Percentiles rank a stretch among this genome's conserved stretches.
These are phyloP conservation scores for Tringa solitaria DNA, from an alignment of 2,113 vertebrate genomes.

Conservation along the genomic window DNA sequence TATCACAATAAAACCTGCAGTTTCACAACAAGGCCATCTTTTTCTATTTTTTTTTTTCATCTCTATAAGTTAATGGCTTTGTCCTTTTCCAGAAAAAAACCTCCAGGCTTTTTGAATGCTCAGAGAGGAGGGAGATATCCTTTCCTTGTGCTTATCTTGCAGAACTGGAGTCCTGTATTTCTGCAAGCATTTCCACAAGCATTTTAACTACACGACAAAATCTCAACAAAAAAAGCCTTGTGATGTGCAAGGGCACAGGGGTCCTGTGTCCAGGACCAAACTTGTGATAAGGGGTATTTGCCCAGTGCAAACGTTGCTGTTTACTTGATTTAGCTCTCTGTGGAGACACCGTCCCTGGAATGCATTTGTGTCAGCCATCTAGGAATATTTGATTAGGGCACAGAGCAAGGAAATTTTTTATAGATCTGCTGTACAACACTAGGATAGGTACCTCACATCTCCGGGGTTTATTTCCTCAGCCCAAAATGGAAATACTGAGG, in stretches of 20 bases:
- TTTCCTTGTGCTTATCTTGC: not conserved
- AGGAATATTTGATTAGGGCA: not conserved
- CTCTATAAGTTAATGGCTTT: not conserved
- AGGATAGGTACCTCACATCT: not conserved
- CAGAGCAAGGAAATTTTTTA: not conserved
- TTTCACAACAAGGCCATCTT: not conserved
- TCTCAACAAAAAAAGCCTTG: not conserved
- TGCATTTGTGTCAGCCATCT: not conserved
- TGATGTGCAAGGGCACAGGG: not conserved
- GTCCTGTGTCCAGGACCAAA: not conserved
- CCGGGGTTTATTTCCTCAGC: not conserved
- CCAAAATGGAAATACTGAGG: not conserved
- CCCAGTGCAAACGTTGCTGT: not conserved
- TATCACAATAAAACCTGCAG: not conserved
- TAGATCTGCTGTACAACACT: not conserved
- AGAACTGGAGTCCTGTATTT: not conserved
- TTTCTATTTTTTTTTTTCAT: not conserved
- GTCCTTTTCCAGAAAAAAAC: not conserved
- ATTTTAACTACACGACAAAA: not conserved
- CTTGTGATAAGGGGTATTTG: not conserved
- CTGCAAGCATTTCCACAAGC: not conserved
- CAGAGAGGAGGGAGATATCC: not conserved
- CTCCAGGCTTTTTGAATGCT: not conserved
- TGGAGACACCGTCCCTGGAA: not conserved
- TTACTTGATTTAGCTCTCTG: not conserved